A percentile compares a stretch with the other conserved stretches of the same genome.
Evolutionary conservation across 2,888 invertebrate species (phyloP).

Genomic region (Junonia oenone): DNA sequence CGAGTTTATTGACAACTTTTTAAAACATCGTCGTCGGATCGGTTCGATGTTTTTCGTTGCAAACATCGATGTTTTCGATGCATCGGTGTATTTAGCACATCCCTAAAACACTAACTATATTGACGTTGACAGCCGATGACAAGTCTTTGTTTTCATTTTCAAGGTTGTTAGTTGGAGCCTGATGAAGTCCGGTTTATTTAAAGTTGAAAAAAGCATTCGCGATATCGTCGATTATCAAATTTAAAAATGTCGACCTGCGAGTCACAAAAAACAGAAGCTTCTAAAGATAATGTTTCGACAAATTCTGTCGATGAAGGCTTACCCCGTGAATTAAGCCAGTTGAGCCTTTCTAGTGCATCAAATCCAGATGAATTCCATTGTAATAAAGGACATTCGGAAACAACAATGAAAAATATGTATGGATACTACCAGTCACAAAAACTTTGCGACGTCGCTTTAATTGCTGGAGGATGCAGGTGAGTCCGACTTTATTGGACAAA

Average conservation of each 20-base stretch:
- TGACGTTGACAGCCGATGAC: constrained; percentile 29
- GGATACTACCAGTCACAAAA: constrained; percentile 89
- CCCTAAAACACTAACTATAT: not conserved
- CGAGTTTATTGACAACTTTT: too few species aligned
- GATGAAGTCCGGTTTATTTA: constrained; percentile 28
- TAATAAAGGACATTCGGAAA: constrained; percentile 89
- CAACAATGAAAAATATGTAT: constrained; percentile 89
- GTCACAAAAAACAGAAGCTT: constrained; percentile 57
- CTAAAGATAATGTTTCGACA: constrained; percentile 72
- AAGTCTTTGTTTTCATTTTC: constrained; percentile 50
- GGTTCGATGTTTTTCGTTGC: too few species aligned
- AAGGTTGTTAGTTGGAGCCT: constrained; percentile 26
- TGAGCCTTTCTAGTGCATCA: constrained; percentile 82
- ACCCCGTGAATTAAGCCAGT: constrained; percentile 83
- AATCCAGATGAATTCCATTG: constrained; percentile 89
- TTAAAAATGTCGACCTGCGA: constrained; percentile 65
- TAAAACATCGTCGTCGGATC: too few species aligned
- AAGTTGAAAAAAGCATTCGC: constrained; percentile 12
- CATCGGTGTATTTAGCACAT: too few species aligned
- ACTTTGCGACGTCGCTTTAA: constrained; percentile 91
- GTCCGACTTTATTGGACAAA: constrained; percentile 28
- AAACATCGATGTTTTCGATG: too few species aligned
- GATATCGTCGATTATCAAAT: constrained; percentile 1
- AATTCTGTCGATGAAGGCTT: constrained; percentile 78
- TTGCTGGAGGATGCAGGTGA: constrained; percentile 86